Conservation (phyloP, 2,113 vertebrate genomes). For the Antennarius striatus region DNA sequence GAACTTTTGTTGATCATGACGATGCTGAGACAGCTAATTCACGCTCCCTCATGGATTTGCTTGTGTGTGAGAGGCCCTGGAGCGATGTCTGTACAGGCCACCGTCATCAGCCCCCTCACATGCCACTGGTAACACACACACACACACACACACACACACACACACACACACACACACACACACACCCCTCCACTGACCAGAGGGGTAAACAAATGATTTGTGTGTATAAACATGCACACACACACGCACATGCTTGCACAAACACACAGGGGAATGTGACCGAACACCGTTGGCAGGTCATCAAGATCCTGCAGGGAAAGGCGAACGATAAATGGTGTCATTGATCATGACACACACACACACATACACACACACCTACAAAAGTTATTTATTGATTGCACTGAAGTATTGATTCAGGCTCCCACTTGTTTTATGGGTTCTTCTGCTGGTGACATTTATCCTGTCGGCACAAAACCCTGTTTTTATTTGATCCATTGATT, state of each 20-base stretch:
- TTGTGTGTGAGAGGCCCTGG: slow-evolving; percentile 15
- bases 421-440: too few species aligned
- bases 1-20: slow-evolving; percentile 5
- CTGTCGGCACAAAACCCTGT: too few species aligned
- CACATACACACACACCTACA: slow-evolving; percentile 12
- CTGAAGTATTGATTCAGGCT: too few species aligned
- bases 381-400: too few species aligned
- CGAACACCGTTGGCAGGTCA: slow-evolving; percentile 42
- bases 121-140: slow-evolving; percentile 63
- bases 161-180: too few species aligned
- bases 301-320: slow-evolving; percentile 49
- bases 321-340: slow-evolving; percentile 63
- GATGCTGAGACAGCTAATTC: slow-evolving; percentile 2
- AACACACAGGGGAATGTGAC: slow-evolving; percentile 16
- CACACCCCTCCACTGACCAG: slow-evolving; percentile 53
- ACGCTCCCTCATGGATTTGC: background rate
- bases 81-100: slow-evolving; percentile 20
- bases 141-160: too few species aligned
- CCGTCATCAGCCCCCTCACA: slow-evolving; percentile 49
- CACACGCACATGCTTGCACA: slow-evolving; percentile 1
- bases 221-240: slow-evolving; percentile 26
- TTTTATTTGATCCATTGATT: too few species aligned
- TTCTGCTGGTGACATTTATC: too few species aligned
- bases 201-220: slow-evolving; percentile 70
- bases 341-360: slow-evolving; percentile 44